Base-by-base conservation (phyloP, 1,140 invertebrate genomes). In the Neodiprion lecontei region DNA sequence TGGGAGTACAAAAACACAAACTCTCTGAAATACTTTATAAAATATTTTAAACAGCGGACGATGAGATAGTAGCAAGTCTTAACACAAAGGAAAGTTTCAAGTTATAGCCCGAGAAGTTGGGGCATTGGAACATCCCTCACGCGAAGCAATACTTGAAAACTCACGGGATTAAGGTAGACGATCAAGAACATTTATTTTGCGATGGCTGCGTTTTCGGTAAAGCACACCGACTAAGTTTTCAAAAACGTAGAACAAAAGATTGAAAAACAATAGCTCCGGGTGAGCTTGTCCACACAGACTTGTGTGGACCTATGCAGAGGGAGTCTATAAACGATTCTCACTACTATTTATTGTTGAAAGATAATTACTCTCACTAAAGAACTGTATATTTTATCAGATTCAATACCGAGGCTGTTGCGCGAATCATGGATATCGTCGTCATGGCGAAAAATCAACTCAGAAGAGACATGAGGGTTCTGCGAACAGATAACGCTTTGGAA, bases 211-310 rank as follows among this genome's bases (percentile, higher is more conserved):
- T 84, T 70, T 67, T 78, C 5, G 86, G 86, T 47, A 89, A 88
- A 77, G 81, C 83, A 66, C 81, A 85, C 74, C 14, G 84, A 53
- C 72, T 77, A 40, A 75, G 81, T 0, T 88, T 86, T 76, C 23
- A 69, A 71, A 53, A 78, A 69, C 67, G 70, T 50, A 76, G 40
- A n/a, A 78, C 80, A 71, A 77, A 83, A 48, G 72, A 72, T 0
- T 66, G 49, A 53, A 79, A 40, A 49, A 75, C 74, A 40, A 79
- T 75, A 7, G 75, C 75, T 69, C 65, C 78, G 40, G 83, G 85
- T 72, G 85, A 89, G 72, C 48, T 88, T 12, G 84, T 90, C 61
- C 86, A 89, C 76, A 79, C 77, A 9, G 88, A 90, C 82, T 77
- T 88, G 0, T 87, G 87, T 74, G 88, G 88, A 1, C 86, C 88